Conservation (phyloP, 2,888 invertebrate species). For the Lamellibrachia columna region DNA sequence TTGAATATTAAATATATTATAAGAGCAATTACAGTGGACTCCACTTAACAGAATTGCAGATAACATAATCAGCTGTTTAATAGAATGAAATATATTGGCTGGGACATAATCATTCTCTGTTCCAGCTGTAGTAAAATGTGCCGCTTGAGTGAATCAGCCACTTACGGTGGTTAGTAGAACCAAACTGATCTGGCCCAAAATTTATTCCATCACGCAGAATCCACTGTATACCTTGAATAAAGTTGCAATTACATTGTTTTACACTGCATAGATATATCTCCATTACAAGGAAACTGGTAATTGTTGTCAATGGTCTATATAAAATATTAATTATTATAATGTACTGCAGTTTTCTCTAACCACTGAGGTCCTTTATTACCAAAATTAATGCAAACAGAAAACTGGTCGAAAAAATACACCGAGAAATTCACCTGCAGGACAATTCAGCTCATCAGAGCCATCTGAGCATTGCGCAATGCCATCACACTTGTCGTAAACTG, state of each 20-base stretch:
- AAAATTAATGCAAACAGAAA: background rate
- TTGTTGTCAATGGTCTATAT: background rate
- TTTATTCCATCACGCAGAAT: too few species aligned
- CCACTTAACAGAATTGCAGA: too few species aligned
- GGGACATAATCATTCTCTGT: too few species aligned
- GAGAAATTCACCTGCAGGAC: slow-evolving; percentile 24
- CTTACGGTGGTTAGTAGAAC: too few species aligned
- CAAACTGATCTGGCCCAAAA: too few species aligned
- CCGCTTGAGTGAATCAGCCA: too few species aligned
- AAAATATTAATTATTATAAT: background rate
- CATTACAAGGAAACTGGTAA: background rate
- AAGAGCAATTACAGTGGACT: background rate
- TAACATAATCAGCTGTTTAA: too few species aligned
- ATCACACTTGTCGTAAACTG: slow-evolving; percentile 42
- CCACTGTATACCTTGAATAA: background rate
- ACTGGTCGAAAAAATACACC: background rate
- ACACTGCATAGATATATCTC: background rate
- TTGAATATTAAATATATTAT: background rate
- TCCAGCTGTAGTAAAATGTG: too few species aligned
- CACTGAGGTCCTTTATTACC: background rate
- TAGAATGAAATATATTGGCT: too few species aligned
- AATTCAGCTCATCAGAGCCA: slow-evolving; percentile 39
- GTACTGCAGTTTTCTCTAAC: background rate
- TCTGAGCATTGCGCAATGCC: slow-evolving; percentile 41
- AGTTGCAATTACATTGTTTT: background rate